Evolutionary conservation across 2,113 vertebrate genomes (phyloP), one percentile per base, ranked within the genome.

Genomic region (Aspiorhynchus laticeps): DNA sequence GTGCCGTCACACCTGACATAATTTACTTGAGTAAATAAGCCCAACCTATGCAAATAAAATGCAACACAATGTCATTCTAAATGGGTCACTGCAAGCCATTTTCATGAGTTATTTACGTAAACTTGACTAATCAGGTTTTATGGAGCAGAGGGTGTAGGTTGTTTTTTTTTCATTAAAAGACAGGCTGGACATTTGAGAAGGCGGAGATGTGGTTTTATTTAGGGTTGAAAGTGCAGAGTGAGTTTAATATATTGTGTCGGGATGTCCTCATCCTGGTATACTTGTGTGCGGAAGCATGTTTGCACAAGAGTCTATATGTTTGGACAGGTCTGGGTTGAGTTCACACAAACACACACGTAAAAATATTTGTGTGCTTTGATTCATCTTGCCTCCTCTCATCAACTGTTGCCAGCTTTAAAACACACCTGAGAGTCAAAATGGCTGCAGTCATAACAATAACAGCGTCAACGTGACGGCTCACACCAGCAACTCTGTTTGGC

Each of bases 401-500:
- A 61, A 26, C 53, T 51, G 87, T 80, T 85, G 46, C 26, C 88
- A 85, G 85, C 78, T 87, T 87, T 87, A 85, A 76, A 61, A 61
- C 71, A 90, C 85, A 85, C 87, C 63, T 83, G 77, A 80, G 83
- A 82, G 69, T 80, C 65, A 86, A 63, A 90, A 81, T 56, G 88
- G 71, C 89, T 83, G 76, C 24, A 80, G 87, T 87, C 90, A 90
- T 86, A 86, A 89, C 76, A 88, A 88, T 85, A 87, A 88, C 88
- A 53, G 86, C 48, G 75, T 87, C 69, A 85, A 75, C 41, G 43
- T 80, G 74, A 77, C 83, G 89, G 53, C 63, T 89, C 88, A 91
- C 87, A 91, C 88, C 91, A 91, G 88, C 77, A 88, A 88, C 87
- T 89, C 86, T 88, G 90, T 90, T 90, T 90, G 88, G 93, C 90